Conservation (phyloP, 2,113 vertebrate species). For the Murina feae region DNA sequence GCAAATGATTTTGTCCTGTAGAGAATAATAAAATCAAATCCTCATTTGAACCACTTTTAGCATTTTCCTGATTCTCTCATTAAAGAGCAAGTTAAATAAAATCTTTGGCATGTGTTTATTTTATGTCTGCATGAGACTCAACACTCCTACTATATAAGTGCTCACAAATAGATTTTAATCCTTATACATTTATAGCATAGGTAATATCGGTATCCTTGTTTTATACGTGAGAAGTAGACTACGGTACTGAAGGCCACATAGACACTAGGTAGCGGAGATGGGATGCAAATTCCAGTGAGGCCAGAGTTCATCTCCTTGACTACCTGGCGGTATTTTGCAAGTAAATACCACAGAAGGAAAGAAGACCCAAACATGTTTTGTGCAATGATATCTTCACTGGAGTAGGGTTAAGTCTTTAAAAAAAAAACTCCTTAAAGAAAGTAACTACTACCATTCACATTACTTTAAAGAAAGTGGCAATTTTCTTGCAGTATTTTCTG, state of each 20-base stretch:
- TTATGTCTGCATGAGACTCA: background rate
- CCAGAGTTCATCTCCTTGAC: background rate
- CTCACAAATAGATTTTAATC: background rate
- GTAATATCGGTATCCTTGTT: background rate
- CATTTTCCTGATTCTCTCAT: background rate
- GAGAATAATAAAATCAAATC: background rate
- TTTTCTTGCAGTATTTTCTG: conserved; percentile 10
- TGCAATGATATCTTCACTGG: background rate
- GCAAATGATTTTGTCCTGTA: background rate
- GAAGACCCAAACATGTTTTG: background rate
- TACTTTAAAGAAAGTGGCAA: background rate
- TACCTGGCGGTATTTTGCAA: background rate
- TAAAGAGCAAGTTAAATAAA: background rate
- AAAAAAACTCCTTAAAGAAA: background rate
- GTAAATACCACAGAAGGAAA: background rate
- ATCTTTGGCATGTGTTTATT: background rate
- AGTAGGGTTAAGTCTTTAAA: background rate
- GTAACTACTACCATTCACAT: background rate
- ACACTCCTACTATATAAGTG: background rate
- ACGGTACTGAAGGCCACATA: background rate
- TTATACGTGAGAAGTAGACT: background rate
- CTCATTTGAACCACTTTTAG: background rate
- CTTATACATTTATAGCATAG: background rate
- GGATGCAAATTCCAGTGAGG: background rate
- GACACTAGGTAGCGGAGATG: background rate